Conservation (phyloP, 2,888 invertebrate genomes). For the Lepidochitona cinerea region DNA sequence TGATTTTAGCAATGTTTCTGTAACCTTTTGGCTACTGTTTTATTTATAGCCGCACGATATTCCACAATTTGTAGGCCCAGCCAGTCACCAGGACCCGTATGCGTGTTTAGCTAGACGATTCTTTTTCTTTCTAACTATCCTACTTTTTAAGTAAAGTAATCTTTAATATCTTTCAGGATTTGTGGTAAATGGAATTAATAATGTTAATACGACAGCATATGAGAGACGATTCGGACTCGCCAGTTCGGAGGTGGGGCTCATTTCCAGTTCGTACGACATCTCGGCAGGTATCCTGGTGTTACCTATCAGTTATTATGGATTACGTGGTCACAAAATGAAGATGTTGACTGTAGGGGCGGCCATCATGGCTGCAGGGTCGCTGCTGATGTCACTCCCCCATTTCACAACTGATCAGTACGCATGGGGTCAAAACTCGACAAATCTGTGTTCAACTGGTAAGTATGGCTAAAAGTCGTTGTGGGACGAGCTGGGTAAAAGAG, state of each 20-base stretch:
- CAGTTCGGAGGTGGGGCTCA: constrained; percentile 61
- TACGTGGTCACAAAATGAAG: constrained; percentile 73
- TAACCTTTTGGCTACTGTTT: too few relatives aligned
- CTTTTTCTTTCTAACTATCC: too few relatives aligned
- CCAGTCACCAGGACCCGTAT: too few relatives aligned
- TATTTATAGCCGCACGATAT: too few relatives aligned
- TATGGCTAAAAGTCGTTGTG: too few relatives aligned
- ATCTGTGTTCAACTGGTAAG: neutral
- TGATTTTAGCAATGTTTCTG: too few relatives aligned
- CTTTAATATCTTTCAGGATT: constrained; percentile 48
- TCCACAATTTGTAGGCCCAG: too few relatives aligned
- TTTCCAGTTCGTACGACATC: constrained; percentile 65
- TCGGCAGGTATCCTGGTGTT: constrained; percentile 62
- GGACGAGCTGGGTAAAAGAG: too few relatives aligned
- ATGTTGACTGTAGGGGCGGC: constrained; percentile 83
- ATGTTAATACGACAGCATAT: constrained; percentile 62
- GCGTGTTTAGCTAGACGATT: too few relatives aligned
- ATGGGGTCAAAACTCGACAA: constrained; percentile 38
- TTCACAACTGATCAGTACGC: constrained; percentile 81
- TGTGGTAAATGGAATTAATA: constrained; percentile 66
- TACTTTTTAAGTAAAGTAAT: neutral
- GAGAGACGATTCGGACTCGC: constrained; percentile 64
- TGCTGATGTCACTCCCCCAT: constrained; percentile 86
- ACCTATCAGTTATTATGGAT: constrained; percentile 54
- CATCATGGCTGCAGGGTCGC: constrained; percentile 78